phyloP scores from a whole-genome alignment of 2,113 vertebrate species.

The Cheirogaleus medius region DNA sequence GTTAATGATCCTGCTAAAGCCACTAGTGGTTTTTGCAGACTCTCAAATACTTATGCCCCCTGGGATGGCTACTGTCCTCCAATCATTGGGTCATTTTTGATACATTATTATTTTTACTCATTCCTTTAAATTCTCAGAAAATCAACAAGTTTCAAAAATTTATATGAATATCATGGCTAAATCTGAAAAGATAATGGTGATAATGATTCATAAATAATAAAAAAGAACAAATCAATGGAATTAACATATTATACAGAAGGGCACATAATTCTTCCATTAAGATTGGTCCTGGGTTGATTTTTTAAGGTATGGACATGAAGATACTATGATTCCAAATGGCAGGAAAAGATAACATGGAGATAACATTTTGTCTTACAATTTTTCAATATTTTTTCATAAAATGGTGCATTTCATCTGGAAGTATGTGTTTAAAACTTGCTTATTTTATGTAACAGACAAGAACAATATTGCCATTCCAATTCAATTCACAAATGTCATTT shows the following conservation, averaged over 20 bases:
- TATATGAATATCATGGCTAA: background rate
- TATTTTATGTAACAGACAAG: background rate
- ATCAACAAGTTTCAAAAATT: accelerated
- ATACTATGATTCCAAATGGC: background rate
- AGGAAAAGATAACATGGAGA: background rate
- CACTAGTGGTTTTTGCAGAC: background rate
- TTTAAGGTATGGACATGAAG: background rate
- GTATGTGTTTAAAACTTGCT: background rate
- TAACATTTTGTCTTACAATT: background rate
- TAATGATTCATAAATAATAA: background rate
- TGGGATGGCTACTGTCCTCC: too few species aligned
- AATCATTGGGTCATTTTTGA: background rate
- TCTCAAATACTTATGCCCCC: background rate
- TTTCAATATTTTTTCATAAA: background rate
- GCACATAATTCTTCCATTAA: background rate
- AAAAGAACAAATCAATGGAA: background rate
- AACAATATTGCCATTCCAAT: background rate
- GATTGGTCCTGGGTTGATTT: background rate
- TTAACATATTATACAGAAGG: background rate
- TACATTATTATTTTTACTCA: background rate
- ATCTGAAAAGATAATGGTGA: background rate
- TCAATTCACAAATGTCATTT: conserved; percentile 28
- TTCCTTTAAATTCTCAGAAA: background rate
- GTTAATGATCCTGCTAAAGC: background rate
- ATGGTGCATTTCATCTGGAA: background rate